phyloP scores from a whole-genome alignment of 2,888 invertebrate species.

The Doris montereyensis region DNA sequence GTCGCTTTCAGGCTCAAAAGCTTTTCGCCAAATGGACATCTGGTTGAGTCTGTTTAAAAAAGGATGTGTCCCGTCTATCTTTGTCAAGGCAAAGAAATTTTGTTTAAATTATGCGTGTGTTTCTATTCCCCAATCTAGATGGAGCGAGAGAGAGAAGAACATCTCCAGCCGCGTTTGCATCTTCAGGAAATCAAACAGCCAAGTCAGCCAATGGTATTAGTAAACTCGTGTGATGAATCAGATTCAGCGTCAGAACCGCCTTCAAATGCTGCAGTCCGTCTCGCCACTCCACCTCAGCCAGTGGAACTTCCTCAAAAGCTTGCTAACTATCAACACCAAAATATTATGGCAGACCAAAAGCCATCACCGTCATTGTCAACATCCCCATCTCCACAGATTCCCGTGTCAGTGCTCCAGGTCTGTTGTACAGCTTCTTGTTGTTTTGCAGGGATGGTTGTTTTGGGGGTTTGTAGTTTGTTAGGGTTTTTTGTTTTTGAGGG shows the following conservation, averaged over 20 bases:
- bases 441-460: too few species aligned
- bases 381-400: conserved; percentile 50
- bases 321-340: conserved; percentile 41
- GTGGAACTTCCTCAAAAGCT: conserved; percentile 37
- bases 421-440: too few species aligned
- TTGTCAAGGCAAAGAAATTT: too few species aligned
- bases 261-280: too few species aligned
- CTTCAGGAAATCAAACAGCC: conserved; percentile 73
- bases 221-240: conserved; percentile 49
- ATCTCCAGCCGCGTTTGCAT: conserved; percentile 87
- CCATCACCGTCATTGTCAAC: conserved; percentile 48
- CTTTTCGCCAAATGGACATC: too few species aligned
- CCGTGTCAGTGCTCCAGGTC: conserved; percentile 47
- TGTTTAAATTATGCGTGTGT: not conserved
- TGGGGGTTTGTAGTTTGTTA: too few species aligned
- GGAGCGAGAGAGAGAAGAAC: conserved; percentile 84
- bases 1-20: too few species aligned
- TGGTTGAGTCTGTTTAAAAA: too few species aligned
- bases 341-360: conserved; percentile 31
- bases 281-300: not conserved
- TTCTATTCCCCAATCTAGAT: conserved; percentile 72
- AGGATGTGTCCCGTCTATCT: too few species aligned
- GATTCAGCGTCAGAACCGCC: conserved; percentile 46
- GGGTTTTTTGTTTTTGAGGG: too few species aligned
- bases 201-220: conserved; percentile 46